Evolutionary conservation across 2,888 invertebrate species (phyloP), one percentile per base, ranked within the genome.

Genomic region (Phaedon cochleariae): DNA sequence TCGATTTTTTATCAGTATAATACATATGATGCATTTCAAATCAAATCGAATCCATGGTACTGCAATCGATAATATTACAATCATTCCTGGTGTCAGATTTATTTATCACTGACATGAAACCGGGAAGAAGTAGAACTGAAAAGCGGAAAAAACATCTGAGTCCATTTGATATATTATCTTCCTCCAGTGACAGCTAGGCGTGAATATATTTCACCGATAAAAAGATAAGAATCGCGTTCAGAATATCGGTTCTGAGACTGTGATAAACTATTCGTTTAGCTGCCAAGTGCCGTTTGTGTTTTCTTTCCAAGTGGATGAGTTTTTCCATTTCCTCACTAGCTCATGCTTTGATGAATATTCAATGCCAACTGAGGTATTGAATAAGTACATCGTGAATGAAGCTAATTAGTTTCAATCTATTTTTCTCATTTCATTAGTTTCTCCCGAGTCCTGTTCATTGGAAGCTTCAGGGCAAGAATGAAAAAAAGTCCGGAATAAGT

Each of bases 201-300:
- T 21, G 51, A 26, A 51, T 51, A 21, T 15, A 26, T 51, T 51
- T 21, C n/a, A 26, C 51, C 21, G 26, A 51, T 51, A 51, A 51
- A 21, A 51, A 51, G 51, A 51, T 17, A 51, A 51, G 26, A 15
- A 51, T 51, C 51, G 51, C 10, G 15, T 21, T 17, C 26, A 21
- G 51, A 51, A 51, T 51, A 51, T 51, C 21, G 10, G 26, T 26
- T 15, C 51, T 51, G 51, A 20, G 51, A 41, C 41, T 41, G 41
- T 15, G 41, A 41, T 41, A 41, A 41, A 41, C 15, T n/a, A 15
- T 41, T n/a, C 1, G 41, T 41, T 41, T 15, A 4, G 15, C 41
- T 41, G 41, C 41, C 41, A 41, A 41, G 2, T 41, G 15, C 41
- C 41, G 3, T 41, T 41, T n/a, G 41, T 15, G 12, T 41, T 15